phyloP scores from a whole-genome alignment of 2,113 vertebrate species.

The Arothron firmamentum region DNA sequence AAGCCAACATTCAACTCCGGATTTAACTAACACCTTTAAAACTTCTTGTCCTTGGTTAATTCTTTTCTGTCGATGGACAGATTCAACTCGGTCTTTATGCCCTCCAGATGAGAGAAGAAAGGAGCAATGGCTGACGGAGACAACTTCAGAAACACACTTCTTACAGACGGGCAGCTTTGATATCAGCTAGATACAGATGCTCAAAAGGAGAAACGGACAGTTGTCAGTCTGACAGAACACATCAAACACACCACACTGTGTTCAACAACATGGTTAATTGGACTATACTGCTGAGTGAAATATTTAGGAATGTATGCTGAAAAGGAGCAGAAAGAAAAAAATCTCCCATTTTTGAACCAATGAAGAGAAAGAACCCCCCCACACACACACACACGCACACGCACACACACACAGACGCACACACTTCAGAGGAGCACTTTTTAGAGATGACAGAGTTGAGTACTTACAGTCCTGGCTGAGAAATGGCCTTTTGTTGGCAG shows the following conservation, averaged over 20 bases:
- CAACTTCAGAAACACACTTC: constrained; percentile 6
- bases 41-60: constrained; percentile 15
- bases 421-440: constrained; percentile 83
- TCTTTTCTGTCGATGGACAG: constrained; percentile 3
- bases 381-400: too few relatives aligned
- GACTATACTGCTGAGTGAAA: constrained; percentile 16
- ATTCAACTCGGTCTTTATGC: constrained; percentile 4
- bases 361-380: constrained; percentile 37
- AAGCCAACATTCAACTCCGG: neutral
- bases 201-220: neutral
- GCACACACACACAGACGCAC: too few relatives aligned
- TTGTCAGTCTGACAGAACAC: constrained; percentile 14
- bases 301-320: constrained; percentile 34
- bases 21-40: constrained; percentile 19
- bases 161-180: constrained; percentile 1
- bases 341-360: constrained; percentile 30
- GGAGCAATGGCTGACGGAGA: constrained; percentile 13
- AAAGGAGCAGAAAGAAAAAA: constrained; percentile 20
- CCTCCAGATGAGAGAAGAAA: constrained; percentile 15
- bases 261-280: constrained; percentile 9
- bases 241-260: constrained; percentile 9
- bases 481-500: constrained; percentile 40
- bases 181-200: constrained; percentile 1
- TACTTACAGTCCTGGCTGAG: constrained; percentile 46
- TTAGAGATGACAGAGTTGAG: constrained; percentile 33